Evolutionary conservation across 2,113 vertebrate species (phyloP).

Genomic region (Nothocercus julius): DNA sequence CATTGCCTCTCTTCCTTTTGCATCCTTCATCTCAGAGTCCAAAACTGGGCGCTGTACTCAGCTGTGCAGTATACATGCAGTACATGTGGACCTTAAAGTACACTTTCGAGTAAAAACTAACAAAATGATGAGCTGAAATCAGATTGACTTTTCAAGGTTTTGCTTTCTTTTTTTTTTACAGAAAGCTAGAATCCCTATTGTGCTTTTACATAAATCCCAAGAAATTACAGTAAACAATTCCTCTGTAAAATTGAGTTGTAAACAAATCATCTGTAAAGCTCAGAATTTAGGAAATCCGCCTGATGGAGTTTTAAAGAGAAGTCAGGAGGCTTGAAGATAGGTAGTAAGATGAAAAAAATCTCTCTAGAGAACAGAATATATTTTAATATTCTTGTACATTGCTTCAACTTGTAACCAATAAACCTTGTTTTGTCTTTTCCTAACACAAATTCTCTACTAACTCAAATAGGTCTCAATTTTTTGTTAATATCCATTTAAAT

Average conservation of each 20-base stretch:
- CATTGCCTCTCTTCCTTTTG: neutral
- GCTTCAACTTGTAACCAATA: neutral
- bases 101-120: neutral
- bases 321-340: neutral
- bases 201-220: neutral
- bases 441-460: accelerated
- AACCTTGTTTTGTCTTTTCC: neutral
- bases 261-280: neutral
- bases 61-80: neutral
- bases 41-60: accelerated
- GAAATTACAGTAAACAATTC: neutral
- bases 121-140: neutral
- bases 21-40: neutral
- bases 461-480: neutral
- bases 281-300: neutral
- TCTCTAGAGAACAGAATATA: neutral
- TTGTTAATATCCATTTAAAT: neutral
- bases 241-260: neutral
- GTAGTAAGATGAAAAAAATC: neutral
- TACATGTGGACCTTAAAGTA: neutral
- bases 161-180: neutral
- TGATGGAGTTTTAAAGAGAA: neutral
- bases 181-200: neutral
- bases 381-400: neutral
- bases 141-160: neutral